These are phyloP conservation scores for Caerostris extrusa DNA, from an alignment of 1,140 invertebrate genomes.

Conservation along the genomic window DNA sequence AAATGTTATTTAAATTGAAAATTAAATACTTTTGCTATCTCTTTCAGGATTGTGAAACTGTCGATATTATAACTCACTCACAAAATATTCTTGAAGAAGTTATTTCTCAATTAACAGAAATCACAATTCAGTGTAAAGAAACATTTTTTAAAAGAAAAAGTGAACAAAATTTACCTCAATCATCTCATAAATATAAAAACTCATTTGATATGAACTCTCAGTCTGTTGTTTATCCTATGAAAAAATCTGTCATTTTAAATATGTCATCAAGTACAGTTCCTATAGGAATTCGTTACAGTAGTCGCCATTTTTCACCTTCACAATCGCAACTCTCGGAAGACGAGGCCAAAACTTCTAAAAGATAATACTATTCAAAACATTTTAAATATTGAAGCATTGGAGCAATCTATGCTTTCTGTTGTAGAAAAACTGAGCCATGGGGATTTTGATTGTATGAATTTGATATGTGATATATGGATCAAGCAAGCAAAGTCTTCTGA, in stretches of 20 bases:
- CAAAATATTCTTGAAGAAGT: conserved; percentile 30
- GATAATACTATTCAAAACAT: not conserved
- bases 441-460: not conserved
- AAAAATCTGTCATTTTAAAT: not conserved
- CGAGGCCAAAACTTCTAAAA: not conserved
- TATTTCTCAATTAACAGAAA: not conserved
- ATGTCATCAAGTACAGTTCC: not conserved
- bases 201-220: not conserved
- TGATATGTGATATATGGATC: conserved; percentile 27
- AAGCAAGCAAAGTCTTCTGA: not conserved
- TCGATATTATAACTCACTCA: conserved; percentile 16
- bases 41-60: conserved; percentile 43
- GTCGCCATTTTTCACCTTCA: conserved; percentile 55
- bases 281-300: conserved; percentile 44
- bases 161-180: not conserved
- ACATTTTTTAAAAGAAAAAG: not conserved
- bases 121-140: not conserved
- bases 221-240: not conserved
- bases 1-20: too few species aligned
- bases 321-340: not conserved
- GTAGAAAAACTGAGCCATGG: conserved; percentile 57
- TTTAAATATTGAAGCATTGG: not conserved
- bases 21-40: not conserved
- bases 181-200: not conserved
- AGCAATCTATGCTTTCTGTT: not conserved